Evolutionary conservation across 2,113 vertebrate genomes (phyloP).

Genomic region (Herpetotheres cachinnans): DNA sequence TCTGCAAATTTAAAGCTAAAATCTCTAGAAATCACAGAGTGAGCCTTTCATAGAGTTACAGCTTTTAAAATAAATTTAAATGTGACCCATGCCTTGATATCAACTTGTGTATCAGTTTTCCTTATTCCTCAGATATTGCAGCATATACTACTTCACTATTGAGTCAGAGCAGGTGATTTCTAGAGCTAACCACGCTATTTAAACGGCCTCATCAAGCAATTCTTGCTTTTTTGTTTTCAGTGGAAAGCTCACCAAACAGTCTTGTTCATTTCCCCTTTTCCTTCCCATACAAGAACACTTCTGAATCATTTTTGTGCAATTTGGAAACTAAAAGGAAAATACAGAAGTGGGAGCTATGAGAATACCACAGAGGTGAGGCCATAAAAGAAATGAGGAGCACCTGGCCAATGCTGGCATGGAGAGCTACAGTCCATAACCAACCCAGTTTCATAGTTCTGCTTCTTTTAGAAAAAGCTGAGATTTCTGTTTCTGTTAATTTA

Average conservation of each 20-base stretch:
- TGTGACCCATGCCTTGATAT: not conserved
- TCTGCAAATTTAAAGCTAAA: not conserved
- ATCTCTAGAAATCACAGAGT: not conserved
- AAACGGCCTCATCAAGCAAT: not conserved
- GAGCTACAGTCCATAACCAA: not conserved
- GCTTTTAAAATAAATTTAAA: not conserved
- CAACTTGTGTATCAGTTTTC: not conserved
- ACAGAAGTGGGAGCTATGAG: not conserved
- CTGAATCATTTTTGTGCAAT: not conserved
- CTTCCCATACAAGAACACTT: not conserved
- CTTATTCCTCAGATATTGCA: not conserved
- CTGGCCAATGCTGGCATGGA: not conserved
- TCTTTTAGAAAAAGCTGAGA: not conserved
- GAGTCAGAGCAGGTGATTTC: not conserved
- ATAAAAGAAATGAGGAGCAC: not conserved
- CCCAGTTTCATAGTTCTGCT: not conserved
- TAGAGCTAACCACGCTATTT: not conserved
- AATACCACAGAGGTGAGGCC: not conserved
- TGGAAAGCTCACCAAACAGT: not conserved
- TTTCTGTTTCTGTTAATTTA: not conserved
- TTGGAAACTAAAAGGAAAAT: not conserved
- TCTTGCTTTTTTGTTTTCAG: not conserved
- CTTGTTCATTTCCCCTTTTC: not conserved
- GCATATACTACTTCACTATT: not conserved
- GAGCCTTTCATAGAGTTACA: not conserved